Conservation (phyloP, 92 coral and sea anemone species). For the Zoanthus sansibaricus region DNA sequence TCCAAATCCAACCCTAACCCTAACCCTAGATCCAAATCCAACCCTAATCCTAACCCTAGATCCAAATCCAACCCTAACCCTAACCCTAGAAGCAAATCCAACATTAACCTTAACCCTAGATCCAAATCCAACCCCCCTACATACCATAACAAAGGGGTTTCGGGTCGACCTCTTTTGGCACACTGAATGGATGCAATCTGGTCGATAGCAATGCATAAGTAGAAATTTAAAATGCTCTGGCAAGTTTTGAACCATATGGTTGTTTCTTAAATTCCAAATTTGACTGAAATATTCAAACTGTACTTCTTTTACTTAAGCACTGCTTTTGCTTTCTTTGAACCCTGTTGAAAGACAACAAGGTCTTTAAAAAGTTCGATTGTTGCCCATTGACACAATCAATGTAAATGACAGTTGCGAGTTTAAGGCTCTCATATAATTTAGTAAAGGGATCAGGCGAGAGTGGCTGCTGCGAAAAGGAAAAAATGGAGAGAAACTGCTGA, state of each 20-base stretch:
- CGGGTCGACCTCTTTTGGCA: constrained; percentile 32
- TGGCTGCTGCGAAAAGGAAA: no score
- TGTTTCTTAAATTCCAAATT: constrained; percentile 43
- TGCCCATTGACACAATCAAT: constrained; percentile 32
- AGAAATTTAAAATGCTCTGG: constrained; percentile 40
- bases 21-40: no score
- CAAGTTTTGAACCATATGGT: constrained; percentile 40
- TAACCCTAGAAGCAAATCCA: no score
- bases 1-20: no score
- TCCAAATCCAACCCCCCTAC: no score
- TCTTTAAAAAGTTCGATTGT: constrained; percentile 43
- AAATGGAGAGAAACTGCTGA: no score
- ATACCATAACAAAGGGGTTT: constrained; percentile 24
- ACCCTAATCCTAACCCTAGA: no score
- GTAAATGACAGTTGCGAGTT: constrained; percentile 48
- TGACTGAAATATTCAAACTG: constrained; percentile 40
- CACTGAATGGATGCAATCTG: constrained; percentile 45
- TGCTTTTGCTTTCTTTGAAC: constrained; percentile 34
- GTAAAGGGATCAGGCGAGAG: no score
- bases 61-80: no score
- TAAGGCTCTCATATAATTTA: constrained; percentile 45
- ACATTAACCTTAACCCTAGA: no score
- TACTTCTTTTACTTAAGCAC: constrained; percentile 19
- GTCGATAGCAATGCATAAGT: constrained; percentile 38
- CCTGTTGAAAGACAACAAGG: constrained; percentile 40